A percentile compares a stretch with the other conserved stretches of the same genome.
Evolutionary conservation across 37 sponge, comb jelly and placozoan genomes (phyloP).

Genomic region (Mnemiopsis leidyi): DNA sequence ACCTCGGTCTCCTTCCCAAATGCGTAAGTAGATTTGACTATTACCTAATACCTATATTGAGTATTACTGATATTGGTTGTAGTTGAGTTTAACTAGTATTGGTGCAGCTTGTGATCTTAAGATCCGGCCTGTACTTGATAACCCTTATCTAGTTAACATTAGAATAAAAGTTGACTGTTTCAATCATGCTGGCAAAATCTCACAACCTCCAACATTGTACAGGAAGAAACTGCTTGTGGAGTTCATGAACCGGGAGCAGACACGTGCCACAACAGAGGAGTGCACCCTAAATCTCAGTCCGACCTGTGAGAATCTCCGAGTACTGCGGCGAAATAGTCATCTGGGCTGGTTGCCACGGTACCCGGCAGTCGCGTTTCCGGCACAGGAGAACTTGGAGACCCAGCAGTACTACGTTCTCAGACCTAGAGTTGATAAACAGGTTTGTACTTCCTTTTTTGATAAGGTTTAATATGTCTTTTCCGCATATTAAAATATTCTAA

Average conservation of each 20-base stretch:
- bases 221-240: constrained; percentile 42
- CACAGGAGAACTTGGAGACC: background rate
- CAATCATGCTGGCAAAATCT: too few species aligned
- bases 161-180: too few species aligned
- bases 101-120: too few species aligned
- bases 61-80: too few species aligned
- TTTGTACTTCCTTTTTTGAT: too few species aligned
- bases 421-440: constrained; percentile 52
- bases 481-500: too few species aligned
- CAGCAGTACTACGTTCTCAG: constrained; percentile 57
- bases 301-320: background rate
- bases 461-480: too few species aligned
- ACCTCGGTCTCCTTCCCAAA: constrained; percentile 7
- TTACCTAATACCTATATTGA: too few species aligned
- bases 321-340: background rate
- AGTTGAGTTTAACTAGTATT: too few species aligned
- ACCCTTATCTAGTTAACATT: too few species aligned
- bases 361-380: background rate
- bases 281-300: constrained; percentile 12
- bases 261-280: constrained; percentile 25
- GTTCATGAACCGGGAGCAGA: constrained; percentile 40
- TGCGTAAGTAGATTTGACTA: too few species aligned
- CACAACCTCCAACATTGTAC: background rate
- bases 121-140: too few species aligned
- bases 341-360: constrained; percentile 32